Evolutionary conservation across 2,113 vertebrate species (phyloP), one percentile per base, ranked within the genome.

Genomic region (Chunga burmeisteri): DNA sequence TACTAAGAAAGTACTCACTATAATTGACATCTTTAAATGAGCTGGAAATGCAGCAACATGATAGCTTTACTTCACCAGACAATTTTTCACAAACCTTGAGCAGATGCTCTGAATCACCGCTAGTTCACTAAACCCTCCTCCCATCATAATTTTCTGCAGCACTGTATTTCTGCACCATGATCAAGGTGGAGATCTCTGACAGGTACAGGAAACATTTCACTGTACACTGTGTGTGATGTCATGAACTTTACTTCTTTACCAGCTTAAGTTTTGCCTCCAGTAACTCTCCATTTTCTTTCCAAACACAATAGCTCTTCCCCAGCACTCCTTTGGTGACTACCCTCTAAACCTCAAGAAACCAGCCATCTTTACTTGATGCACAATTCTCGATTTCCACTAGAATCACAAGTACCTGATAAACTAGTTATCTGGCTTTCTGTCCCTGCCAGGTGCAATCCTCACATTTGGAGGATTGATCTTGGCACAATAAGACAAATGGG

Each of bases 101-200:
- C 49, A 63, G 32, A 6, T 50, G 29, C 22, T 66, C 21, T 67
- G 16, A 55, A 78, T 27, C 25, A 10, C 25, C 53, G 16, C 12
- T 52, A 85, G 34, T 34, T 29, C n/a, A 55, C 32, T 50, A 55
- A 66, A 6, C 7, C 27, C 11, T 86, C 38, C 32, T 74, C 6
- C 16, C 11, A 50, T 20, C 21, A 36, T 25, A 3, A 56, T 34
- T 46, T 61, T 77, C 15, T 81, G 25, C n/a, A 47, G 46, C 2
- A 4, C 6, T 40, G 0, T 36, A 40, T 36, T 86, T 82, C 77
- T 86, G 32, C 16, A 46, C 9, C 1, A 1, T 0, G 0, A 8
- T 22, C 4, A 2, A 25, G 49, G 42, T 17, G 4, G 14, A 58
- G 32, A 27, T 53, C n/a, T 86, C 20, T 73, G 19, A 40, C 16